A percentile compares a stretch with the other conserved stretches of the same genome.
phyloP scores from a whole-genome alignment of 2,888 invertebrate genomes.

The Rapana venosa region DNA sequence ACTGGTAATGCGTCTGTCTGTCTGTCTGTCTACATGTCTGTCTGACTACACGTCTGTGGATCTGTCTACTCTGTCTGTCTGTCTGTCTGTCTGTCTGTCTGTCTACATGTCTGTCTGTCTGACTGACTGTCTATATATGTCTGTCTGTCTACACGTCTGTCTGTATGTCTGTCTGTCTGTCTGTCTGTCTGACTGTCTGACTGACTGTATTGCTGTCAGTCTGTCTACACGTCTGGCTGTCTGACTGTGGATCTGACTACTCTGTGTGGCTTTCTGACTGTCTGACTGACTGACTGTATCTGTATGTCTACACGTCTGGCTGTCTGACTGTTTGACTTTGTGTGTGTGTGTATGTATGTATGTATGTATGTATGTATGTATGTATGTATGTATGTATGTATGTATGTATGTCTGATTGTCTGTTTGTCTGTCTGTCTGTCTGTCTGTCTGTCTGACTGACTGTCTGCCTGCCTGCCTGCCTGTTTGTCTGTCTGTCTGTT shows the following conservation, averaged over 20 bases:
- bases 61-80: background rate
- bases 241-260: background rate
- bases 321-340: background rate
- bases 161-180: background rate
- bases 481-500: background rate
- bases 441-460: background rate
- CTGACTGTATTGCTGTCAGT: background rate
- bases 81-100: background rate
- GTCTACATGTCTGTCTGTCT: background rate
- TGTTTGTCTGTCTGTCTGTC: background rate
- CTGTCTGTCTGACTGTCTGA: background rate
- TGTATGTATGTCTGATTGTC: background rate
- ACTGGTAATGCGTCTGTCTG: slow-evolving; percentile 16
- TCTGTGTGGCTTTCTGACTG: background rate
- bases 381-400: background rate
- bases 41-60: background rate
- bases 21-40: background rate
- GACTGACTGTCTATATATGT: background rate
- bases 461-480: background rate
- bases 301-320: background rate
- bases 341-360: background rate
- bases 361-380: background rate
- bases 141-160: background rate
- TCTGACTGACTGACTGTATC: background rate
- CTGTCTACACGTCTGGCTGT: background rate